Conservation (phyloP, 2,797 vertebrate species). For the Menidia menidia region DNA sequence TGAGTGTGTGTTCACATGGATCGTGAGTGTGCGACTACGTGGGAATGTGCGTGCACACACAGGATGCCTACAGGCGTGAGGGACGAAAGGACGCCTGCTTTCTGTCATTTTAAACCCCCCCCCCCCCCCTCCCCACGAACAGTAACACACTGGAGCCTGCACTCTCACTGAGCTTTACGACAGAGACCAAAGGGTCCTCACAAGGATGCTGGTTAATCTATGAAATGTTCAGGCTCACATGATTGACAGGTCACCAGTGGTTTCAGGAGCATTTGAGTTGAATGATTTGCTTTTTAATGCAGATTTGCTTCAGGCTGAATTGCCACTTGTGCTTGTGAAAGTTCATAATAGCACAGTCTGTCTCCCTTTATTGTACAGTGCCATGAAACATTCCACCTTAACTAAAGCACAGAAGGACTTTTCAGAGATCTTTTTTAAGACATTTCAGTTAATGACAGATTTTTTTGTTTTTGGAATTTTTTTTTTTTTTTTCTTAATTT, state of each 20-base stretch:
- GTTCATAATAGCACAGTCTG: constrained; percentile 70
- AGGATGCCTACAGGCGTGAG: constrained; percentile 73
- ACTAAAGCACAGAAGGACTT: constrained; percentile 77
- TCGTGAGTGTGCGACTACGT: constrained; percentile 38
- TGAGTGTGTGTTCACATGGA: constrained; percentile 37
- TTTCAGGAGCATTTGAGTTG: constrained; percentile 51
- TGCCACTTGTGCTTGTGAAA: constrained; percentile 64
- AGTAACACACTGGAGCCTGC: constrained; percentile 63
- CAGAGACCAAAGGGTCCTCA: constrained; percentile 77
- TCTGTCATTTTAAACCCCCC: constrained; percentile 57
- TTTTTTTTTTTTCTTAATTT: constrained; percentile 31
- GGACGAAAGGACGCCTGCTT: constrained; percentile 64
- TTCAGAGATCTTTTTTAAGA: constrained; percentile 41
- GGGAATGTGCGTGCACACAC: constrained; percentile 61
- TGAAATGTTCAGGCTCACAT: constrained; percentile 54
- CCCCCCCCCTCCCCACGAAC: constrained; percentile 29
- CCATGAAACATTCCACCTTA: constrained; percentile 80
- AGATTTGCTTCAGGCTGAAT: constrained; percentile 53
- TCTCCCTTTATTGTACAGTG: constrained; percentile 81
- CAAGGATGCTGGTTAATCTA: constrained; percentile 65
- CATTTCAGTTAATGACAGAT: constrained; percentile 43
- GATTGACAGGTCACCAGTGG: constrained; percentile 55
- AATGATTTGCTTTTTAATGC: constrained; percentile 52
- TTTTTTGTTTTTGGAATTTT: not conserved
- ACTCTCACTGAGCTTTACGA: constrained; percentile 59